Evolutionary conservation across 2,888 invertebrate species (phyloP).

Genomic region (Horisme vitalbata): DNA sequence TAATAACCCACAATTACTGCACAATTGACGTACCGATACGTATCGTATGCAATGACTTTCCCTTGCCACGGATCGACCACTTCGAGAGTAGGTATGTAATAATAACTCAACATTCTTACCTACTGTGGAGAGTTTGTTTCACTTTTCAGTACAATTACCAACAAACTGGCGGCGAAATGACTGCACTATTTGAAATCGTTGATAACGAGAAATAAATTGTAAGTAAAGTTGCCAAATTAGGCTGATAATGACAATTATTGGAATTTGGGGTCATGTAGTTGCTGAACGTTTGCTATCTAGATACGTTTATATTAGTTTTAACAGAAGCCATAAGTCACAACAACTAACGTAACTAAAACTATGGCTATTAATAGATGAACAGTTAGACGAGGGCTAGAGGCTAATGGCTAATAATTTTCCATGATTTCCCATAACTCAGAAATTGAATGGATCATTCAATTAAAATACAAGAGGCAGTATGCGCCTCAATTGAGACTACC

Average conservation of each 20-base stretch:
- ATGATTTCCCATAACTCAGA: constrained; percentile 4
- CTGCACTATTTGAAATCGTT: not conserved
- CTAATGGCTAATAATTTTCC: not conserved
- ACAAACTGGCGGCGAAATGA: constrained; percentile 11
- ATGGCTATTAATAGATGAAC: too few species aligned
- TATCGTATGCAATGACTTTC: constrained; percentile 43
- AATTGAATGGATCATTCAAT: constrained; percentile 18
- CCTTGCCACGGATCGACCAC: constrained; percentile 38
- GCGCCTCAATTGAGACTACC: constrained; percentile 18
- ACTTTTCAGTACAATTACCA: constrained; percentile 36
- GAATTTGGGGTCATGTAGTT: too few species aligned
- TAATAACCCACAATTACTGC: constrained; percentile 30
- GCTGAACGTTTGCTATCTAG: too few species aligned
- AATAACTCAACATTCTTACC: too few species aligned
- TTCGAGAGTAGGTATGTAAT: constrained; percentile 38
- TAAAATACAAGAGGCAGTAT: constrained; percentile 20
- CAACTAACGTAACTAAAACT: too few species aligned
- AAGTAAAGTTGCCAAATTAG: not conserved
- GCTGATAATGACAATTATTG: too few species aligned
- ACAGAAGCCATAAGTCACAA: too few species aligned
- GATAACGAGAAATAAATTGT: not conserved
- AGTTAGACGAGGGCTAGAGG: too few species aligned
- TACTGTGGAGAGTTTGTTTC: constrained; percentile 45
- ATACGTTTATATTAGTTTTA: too few species aligned
- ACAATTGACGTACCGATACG: constrained; percentile 26